Percentiles rank a stretch among this genome's conserved stretches.
Evolutionary conservation across 1,140 invertebrate species (phyloP).

Genomic region (Maconellicoccus hirsutus): DNA sequence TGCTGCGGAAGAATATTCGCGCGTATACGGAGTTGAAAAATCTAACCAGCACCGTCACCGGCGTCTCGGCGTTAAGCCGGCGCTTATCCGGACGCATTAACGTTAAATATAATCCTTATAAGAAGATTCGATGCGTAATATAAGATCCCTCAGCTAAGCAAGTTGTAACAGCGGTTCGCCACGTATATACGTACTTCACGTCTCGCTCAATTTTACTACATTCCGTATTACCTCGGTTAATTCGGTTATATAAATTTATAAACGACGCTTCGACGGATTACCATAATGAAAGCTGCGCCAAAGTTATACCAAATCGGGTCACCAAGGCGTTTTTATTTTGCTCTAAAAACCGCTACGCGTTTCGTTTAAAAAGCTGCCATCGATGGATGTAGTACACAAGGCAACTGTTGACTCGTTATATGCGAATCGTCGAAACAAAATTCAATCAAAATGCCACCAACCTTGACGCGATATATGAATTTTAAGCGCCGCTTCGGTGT

Average conservation of each 20-base stretch:
- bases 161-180: neutral
- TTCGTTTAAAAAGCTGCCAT: no score
- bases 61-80: neutral
- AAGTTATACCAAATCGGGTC: no score
- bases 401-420: no score
- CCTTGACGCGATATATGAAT: no score
- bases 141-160: neutral
- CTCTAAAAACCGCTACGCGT: no score
- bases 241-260: neutral
- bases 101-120: slow-evolving; percentile 1
- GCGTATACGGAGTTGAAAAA: neutral
- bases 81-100: slow-evolving; percentile 1
- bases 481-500: no score
- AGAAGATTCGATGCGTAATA: neutral
- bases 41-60: neutral
- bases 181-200: neutral
- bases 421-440: no score
- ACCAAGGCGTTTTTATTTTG: no score
- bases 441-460: no score
- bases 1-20: no score
- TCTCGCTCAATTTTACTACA: neutral
- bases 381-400: no score
- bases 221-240: slow-evolving; percentile 2
- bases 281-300: neutral
- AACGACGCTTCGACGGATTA: neutral